These are phyloP conservation scores for Rhabditoides inermis DNA, from an alignment of 2,888 invertebrate genomes.

Conservation along the genomic window DNA sequence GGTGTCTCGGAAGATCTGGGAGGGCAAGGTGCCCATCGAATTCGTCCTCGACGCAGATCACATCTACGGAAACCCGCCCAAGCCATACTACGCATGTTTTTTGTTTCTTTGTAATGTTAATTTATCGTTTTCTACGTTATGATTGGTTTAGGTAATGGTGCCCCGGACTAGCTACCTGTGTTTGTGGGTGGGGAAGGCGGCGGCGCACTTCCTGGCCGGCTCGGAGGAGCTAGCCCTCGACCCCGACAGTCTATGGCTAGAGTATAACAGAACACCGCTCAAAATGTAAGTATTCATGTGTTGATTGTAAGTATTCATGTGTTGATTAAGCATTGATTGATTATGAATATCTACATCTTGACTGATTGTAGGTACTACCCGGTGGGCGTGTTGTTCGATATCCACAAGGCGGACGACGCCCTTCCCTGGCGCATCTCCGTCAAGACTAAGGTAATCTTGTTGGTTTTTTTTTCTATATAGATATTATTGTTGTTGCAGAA, in stretches of 20 bases:
- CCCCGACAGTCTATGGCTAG: constrained; percentile 34
- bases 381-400: constrained; percentile 80
- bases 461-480: neutral
- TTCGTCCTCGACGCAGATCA: constrained; percentile 82
- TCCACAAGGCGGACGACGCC: constrained; percentile 64
- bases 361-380: constrained; percentile 64
- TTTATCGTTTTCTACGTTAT: too few species aligned
- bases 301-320: too few species aligned
- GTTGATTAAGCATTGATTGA: too few species aligned
- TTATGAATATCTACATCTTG: too few species aligned
- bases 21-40: constrained; percentile 84
- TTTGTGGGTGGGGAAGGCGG: too few species aligned
- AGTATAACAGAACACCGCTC: constrained; percentile 29
- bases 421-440: constrained; percentile 88
- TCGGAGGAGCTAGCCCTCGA: constrained; percentile 21
- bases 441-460: constrained; percentile 65
- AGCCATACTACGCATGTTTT: constrained; percentile 17
- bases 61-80: too few species aligned
- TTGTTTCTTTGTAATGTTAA: constrained; percentile 4
- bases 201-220: constrained; percentile 12
- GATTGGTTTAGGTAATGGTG: too few species aligned
- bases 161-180: too few species aligned
- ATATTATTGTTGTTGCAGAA: constrained; percentile 3
- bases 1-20: constrained; percentile 87
- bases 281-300: constrained; percentile 40